Evolutionary conservation across 2,888 invertebrate genomes (phyloP), one percentile per base, ranked within the genome.

Genomic region (Ecdyonurus torrentis): DNA sequence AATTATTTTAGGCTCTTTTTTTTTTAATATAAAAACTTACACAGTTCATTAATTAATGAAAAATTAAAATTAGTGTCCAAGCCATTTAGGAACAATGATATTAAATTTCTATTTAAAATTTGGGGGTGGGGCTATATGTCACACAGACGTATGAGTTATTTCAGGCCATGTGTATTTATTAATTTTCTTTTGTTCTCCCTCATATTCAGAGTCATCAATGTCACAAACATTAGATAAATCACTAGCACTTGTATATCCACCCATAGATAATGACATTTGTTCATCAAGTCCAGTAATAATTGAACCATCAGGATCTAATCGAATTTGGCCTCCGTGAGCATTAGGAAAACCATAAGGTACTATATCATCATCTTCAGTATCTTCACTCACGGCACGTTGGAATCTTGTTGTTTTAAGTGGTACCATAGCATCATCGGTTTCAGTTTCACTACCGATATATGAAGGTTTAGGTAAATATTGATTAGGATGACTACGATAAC

Each of bases 151-250:
- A 64, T 76, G 76, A 55, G 75, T 75, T 67, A 76, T 73, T 63
- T 74, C 73, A 59, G 74, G 69, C 75, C 75, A 75, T 62, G 72
- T 68, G 23, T 73, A 71, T 60, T 73, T 73, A 52, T 66, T 67
- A 66, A 74, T 73, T 66, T 70, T 74, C 68, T 75, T 75, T 64
- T 72, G 72, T 64, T 76, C 75, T 66, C 73, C 75, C 75, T 89
- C 88, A 70, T 82, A 84, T 73, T 90, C 90, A 59, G 89, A 88
- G 76, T 78, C 78, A 76, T 93, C 93, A 71, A 95, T 91, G 79
- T 94, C 94, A 79, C 94, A 94, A 67, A 94, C 81, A 74, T 87
- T 86, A 62, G 93, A 93, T 69, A 91, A 79, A 76, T 91, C 91
- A 76, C 93, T 91, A 74, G 86, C 85, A 69, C 91, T 91, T 18